Percentiles rank a stretch among this genome's conserved stretches.
These are phyloP conservation scores for Clarias pachynema DNA, from an alignment of 2,797 vertebrate species.

Conservation along the genomic window DNA sequence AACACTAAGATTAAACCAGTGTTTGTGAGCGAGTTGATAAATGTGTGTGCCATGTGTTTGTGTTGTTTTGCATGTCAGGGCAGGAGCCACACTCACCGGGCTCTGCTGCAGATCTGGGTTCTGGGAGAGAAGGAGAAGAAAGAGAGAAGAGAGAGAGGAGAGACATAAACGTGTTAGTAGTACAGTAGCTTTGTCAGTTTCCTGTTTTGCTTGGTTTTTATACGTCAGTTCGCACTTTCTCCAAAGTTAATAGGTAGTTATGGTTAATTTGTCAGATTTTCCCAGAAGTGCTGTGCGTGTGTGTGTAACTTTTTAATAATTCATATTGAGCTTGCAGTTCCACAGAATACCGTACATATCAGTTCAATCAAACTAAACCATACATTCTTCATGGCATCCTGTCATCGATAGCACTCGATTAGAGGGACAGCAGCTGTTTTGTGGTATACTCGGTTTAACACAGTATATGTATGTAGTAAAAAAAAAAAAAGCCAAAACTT, in stretches of 20 bases:
- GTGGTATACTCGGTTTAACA: background rate
- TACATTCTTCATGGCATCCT: background rate
- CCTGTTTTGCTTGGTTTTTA: background rate
- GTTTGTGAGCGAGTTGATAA: conserved; percentile 30
- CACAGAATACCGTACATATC: background rate
- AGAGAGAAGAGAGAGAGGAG: conserved; percentile 28
- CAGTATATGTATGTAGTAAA: background rate
- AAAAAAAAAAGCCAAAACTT: background rate
- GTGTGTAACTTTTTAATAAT: background rate
- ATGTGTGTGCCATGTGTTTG: conserved; percentile 25
- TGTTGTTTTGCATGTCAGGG: conserved; percentile 43
- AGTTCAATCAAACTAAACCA: background rate
- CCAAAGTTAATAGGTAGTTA: no score
- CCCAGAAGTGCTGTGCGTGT: background rate
- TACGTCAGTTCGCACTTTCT: background rate
- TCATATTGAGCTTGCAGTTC: background rate
- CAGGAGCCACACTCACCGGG: conserved; percentile 38
- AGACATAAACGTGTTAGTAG: background rate
- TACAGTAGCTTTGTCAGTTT: background rate
- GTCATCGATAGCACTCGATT: background rate
- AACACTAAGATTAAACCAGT: conserved; percentile 6
- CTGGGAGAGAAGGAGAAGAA: conserved; percentile 69
- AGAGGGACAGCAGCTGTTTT: background rate
- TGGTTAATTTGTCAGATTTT: no score
- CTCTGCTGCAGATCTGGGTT: conserved; percentile 70